Base-by-base conservation (phyloP, 2,888 invertebrate species). In the Junonia oenone region DNA sequence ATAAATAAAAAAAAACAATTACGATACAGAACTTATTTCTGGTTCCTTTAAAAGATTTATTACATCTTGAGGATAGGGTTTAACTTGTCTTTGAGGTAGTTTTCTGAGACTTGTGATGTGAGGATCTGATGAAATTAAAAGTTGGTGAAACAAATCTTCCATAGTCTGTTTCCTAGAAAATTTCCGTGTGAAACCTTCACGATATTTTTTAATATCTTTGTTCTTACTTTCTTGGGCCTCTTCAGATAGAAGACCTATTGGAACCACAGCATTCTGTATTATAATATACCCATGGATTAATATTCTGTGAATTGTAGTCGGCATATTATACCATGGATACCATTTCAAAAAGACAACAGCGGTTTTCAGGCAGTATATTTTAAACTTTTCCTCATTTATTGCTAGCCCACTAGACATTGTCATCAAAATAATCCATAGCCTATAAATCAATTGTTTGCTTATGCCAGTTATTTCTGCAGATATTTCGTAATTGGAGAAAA, bases 271-370 rank as follows among this genome's bases (percentile, higher is more conserved):
- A 31, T 48, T 37, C 45, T 58, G 40, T 33, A 51, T 37, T 40
- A 56, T 49, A 26, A 51, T 33, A 40, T 46, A n/a, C 15, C 55
- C 55, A 45, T 58, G 55, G 14, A 58, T 48, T 29, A 29, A 29
- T 29, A 29, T 29, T 29, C 29, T 29, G 29, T 29, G 2, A 29
- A 29, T 6, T 2, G 15, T 14, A 38, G 38, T 38, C 15, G 38
- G 38, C 38, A 38, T 38, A 38, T 13, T 61, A 61, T 52, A 63
- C 62, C 46, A 61, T 64, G 22, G 55, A 38, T 38, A 38, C 38
- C 38, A 38, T 38, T 38, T 38, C 2, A n/a, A 38, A 38, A 3
- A 29, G 8, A 29, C 1, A 1, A 31, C 31, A 31, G 11, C 11
- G 11, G 31, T 31, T 31, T 31, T 11, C 3, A 31, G 9, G 11